Evolutionary conservation across 2,797 vertebrate genomes (phyloP).

Genomic region (Enteromius treurensis): DNA sequence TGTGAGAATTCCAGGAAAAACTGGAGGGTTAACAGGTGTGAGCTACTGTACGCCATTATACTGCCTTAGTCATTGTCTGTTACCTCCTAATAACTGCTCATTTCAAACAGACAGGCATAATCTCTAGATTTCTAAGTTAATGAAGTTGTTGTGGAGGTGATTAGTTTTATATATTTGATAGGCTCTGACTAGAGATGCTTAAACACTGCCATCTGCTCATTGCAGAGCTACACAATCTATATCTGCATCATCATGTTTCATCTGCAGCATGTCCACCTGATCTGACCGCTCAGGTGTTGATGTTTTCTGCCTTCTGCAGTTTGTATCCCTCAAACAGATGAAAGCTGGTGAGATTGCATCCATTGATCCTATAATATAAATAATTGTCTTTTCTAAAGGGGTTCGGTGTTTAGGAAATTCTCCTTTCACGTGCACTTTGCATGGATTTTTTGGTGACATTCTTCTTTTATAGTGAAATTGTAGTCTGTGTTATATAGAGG

Average conservation of each 20-base stretch:
- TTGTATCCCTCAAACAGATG: not conserved
- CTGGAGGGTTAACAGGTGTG: too few species aligned
- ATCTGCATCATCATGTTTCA: conserved; percentile 37
- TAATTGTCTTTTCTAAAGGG: not conserved
- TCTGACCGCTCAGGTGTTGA: conserved; percentile 5
- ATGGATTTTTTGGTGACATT: not conserved
- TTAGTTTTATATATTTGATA: not conserved
- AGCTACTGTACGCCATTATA: not conserved
- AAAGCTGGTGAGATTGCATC: not conserved
- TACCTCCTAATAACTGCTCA: not conserved
- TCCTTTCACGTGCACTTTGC: not conserved
- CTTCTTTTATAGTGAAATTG: not conserved
- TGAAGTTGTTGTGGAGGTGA: not conserved
- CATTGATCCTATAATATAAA: not conserved
- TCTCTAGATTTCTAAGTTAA: not conserved
- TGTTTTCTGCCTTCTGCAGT: not conserved
- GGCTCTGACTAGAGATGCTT: not conserved
- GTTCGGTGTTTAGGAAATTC: not conserved
- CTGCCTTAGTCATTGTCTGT: too few species aligned
- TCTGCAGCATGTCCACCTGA: conserved; percentile 28
- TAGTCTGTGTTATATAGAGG: not conserved
- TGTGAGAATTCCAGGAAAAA: too few species aligned
- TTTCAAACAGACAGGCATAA: not conserved
- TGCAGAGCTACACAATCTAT: conserved; percentile 33
- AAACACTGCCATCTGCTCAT: not conserved